Percentiles rank a stretch among this genome's conserved stretches.
These are phyloP conservation scores for Phocoena sinus DNA, from an alignment of 2,113 vertebrate species.

Conservation along the genomic window DNA sequence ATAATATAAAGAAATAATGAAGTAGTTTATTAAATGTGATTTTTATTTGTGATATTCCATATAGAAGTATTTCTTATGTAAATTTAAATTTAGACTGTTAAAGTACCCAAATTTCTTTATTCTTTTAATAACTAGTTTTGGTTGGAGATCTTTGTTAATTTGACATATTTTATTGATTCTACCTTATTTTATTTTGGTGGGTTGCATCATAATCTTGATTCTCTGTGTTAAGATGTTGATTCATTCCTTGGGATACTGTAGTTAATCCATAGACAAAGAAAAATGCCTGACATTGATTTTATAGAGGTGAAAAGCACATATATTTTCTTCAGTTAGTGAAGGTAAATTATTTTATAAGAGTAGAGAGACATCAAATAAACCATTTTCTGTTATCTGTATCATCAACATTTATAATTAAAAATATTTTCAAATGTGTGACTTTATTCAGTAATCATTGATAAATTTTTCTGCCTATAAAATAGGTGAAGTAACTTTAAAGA, in stretches of 20 bases:
- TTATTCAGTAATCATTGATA: neutral
- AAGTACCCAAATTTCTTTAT: neutral
- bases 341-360: neutral
- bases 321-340: neutral
- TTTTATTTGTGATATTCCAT: neutral
- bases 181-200: neutral
- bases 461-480: neutral
- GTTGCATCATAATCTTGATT: neutral
- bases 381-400: neutral
- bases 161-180: neutral
- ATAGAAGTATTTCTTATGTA: neutral
- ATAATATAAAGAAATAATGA: neutral
- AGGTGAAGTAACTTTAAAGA: neutral
- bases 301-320: neutral
- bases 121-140: constrained; percentile 9
- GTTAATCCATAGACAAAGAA: neutral
- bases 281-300: neutral
- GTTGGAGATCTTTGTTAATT: neutral
- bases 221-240: neutral
- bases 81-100: neutral
- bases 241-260: neutral
- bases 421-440: neutral
- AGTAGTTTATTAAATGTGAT: neutral
- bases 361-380: neutral
- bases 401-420: neutral